These are phyloP conservation scores for Paraplagusia blochii DNA, from an alignment of 2,113 vertebrate species.

Conservation along the genomic window DNA sequence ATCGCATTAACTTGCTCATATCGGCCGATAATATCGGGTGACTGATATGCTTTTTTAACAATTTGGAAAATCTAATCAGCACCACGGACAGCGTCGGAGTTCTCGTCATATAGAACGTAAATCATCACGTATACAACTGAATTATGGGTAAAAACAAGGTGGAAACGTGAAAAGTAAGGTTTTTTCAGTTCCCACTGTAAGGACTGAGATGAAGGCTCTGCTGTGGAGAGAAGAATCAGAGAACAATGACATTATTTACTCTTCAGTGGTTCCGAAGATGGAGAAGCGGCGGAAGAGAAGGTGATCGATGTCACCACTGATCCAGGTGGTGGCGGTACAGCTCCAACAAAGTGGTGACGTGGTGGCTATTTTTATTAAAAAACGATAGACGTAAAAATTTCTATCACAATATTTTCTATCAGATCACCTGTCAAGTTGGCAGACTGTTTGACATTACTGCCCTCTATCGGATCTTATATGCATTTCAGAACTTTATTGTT, in stretches of 20 bases:
- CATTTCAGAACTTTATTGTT: not conserved
- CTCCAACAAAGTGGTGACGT: too few relatives aligned
- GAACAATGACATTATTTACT: slow-evolving; percentile 57
- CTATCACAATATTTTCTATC: not conserved
- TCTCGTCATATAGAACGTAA: not conserved
- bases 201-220: slow-evolving; percentile 9
- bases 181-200: not conserved
- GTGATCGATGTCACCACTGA: not conserved
- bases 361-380: too few relatives aligned
- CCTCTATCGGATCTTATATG: too few relatives aligned
- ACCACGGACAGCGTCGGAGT: slow-evolving; percentile 62
- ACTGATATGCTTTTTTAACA: not conserved
- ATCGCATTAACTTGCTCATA: too few relatives aligned
- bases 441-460: too few relatives aligned
- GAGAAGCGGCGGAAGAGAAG: slow-evolving; percentile 20
- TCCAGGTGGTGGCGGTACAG: too few relatives aligned
- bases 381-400: too few relatives aligned
- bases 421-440: too few relatives aligned
- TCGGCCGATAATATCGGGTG: too few relatives aligned
- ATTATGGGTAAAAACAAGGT: not conserved
- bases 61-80: slow-evolving; percentile 55
- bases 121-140: not conserved
- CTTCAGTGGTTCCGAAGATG: slow-evolving; percentile 39
- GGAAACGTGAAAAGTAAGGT: too few relatives aligned
- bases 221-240: slow-evolving; percentile 22